Evolutionary conservation across 2,888 invertebrate species (phyloP).

Genomic region (Tyria jacobaeae): DNA sequence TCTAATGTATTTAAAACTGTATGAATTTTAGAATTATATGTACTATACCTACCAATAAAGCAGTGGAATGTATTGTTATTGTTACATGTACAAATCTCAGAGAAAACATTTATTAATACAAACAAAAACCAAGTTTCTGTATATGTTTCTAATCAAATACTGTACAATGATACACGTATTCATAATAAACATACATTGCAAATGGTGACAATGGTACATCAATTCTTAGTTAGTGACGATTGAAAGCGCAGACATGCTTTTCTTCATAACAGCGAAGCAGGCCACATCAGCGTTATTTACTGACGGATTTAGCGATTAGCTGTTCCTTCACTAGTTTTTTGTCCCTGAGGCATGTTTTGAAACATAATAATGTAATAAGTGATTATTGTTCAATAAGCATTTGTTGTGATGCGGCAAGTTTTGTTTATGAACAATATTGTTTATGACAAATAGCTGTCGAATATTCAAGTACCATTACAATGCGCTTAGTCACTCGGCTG

Average conservation of each 20-base stretch:
- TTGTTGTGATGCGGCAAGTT: constrained; percentile 7
- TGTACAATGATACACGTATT: not conserved
- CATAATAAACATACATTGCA: not conserved
- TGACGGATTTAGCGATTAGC: not conserved
- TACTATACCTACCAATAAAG: not conserved
- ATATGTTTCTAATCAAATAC: not conserved
- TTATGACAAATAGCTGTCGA: constrained; percentile 1
- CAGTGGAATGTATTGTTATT: constrained; percentile 1
- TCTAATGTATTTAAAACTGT: too few species aligned
- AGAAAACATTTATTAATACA: not conserved
- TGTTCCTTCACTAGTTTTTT: not conserved
- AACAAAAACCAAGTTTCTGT: not conserved
- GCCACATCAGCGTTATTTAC: not conserved
- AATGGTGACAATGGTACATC: not conserved
- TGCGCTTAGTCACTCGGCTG: constrained; percentile 9
- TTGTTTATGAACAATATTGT: constrained; percentile 11
- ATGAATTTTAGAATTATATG: not conserved
- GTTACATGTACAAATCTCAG: not conserved
- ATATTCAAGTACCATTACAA: constrained; percentile 11
- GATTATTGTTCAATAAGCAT: not conserved
- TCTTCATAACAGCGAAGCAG: not conserved
- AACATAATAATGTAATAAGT: not conserved
- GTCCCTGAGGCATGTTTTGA: not conserved
- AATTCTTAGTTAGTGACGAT: not conserved
- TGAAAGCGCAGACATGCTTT: not conserved